These are phyloP conservation scores for Apodemia duryi DNA, from an alignment of 2,888 invertebrate species.

Conservation along the genomic window DNA sequence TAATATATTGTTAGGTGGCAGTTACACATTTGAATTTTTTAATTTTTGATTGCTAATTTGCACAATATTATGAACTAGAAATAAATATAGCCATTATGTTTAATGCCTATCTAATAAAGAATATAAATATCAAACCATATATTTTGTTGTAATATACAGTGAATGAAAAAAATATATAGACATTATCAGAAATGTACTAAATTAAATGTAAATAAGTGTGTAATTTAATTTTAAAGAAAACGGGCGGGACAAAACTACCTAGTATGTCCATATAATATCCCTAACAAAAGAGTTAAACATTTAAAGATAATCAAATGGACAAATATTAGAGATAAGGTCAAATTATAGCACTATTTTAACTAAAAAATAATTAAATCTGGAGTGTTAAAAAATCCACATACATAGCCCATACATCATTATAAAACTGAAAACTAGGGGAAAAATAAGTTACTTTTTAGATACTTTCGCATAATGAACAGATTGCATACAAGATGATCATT, in stretches of 20 bases:
- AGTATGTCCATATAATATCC: not conserved
- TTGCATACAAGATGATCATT: too few species aligned
- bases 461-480: too few species aligned
- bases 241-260: not conserved
- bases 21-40: not conserved
- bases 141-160: not conserved
- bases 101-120: constrained; percentile 9
- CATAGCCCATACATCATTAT: too few species aligned
- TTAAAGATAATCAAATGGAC: too few species aligned
- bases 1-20: not conserved
- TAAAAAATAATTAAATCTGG: too few species aligned
- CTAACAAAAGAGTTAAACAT: too few species aligned
- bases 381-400: too few species aligned
- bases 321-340: too few species aligned
- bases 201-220: too few species aligned
- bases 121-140: not conserved
- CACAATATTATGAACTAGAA: constrained; percentile 7
- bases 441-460: too few species aligned
- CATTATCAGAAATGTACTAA: not conserved
- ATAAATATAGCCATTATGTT: not conserved
- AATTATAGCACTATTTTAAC: too few species aligned
- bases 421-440: too few species aligned
- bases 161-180: constrained; percentile 13
- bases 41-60: not conserved
- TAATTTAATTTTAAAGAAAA: not conserved